A percentile compares a stretch with the other conserved stretches of the same genome.
Evolutionary conservation across 1,140 invertebrate species (phyloP).

Genomic region (Brachionus sp.): DNA sequence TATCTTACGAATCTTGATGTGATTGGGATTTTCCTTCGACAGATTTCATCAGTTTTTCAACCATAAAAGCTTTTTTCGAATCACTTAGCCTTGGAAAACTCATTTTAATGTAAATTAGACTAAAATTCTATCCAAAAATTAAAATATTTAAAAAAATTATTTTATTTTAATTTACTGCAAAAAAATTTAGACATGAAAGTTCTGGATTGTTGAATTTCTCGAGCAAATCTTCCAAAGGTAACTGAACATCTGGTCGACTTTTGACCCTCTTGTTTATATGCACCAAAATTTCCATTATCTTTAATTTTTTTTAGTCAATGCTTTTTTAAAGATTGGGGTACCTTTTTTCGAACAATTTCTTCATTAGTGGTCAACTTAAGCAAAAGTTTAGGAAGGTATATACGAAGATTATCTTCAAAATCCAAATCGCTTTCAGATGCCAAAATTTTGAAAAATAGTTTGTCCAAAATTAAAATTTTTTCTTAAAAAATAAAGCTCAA

Average conservation of each 20-base stretch:
- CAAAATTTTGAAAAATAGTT: constrained; percentile 80
- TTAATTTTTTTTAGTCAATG: constrained; percentile 46
- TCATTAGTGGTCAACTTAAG: constrained; percentile 78
- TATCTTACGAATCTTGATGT: constrained; percentile 76
- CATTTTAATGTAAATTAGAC: constrained; percentile 87
- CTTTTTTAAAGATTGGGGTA: constrained; percentile 50
- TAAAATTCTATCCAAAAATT: constrained; percentile 74
- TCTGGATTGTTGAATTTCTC: constrained; percentile 74
- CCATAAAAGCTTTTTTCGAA: constrained; percentile 71
- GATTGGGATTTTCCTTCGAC: constrained; percentile 74
- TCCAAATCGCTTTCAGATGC: constrained; percentile 82
- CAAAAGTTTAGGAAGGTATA: constrained; percentile 82
- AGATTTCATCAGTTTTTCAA: constrained; percentile 72
- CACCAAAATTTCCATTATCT: constrained; percentile 86
- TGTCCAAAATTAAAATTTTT: constrained; percentile 68
- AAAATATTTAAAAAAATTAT: constrained; percentile 5
- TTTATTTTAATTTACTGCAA: constrained; percentile 38
- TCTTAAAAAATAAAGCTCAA: background rate
- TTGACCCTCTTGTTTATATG: constrained; percentile 86
- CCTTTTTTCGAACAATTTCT: constrained; percentile 78
- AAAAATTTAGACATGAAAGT: constrained; percentile 68
- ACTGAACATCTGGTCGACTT: constrained; percentile 73
- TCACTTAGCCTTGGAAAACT: constrained; percentile 76
- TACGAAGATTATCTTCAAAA: constrained; percentile 73
- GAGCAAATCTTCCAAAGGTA: constrained; percentile 79